Conservation (phyloP, 1,140 invertebrate genomes). For the Linepithema humile region DNA sequence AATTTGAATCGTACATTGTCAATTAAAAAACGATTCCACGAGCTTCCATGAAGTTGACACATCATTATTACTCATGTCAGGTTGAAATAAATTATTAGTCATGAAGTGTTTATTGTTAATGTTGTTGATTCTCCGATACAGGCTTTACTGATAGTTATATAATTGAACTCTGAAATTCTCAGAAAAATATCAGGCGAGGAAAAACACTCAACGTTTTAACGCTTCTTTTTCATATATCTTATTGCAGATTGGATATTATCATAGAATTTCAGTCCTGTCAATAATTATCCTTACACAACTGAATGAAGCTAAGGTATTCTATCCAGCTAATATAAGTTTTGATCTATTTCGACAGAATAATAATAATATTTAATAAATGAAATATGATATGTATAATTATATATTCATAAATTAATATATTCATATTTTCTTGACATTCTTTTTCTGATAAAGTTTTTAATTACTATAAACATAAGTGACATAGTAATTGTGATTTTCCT, state of each 20-base stretch:
- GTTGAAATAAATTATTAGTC: constrained; percentile 13
- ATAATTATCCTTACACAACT: background rate
- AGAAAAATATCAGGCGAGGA: constrained; percentile 13
- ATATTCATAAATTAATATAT: too few species aligned
- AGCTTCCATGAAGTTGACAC: constrained; percentile 13
- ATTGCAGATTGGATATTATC: background rate
- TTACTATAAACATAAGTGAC: too few species aligned
- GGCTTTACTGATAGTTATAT: background rate
- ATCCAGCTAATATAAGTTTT: too few species aligned
- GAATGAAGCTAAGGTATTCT: background rate
- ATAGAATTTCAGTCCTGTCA: background rate
- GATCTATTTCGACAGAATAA: too few species aligned
- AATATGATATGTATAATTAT: too few species aligned
- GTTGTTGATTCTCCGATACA: background rate
- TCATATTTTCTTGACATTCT: too few species aligned
- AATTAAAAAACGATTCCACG: background rate
- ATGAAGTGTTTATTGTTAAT: constrained; percentile 23
- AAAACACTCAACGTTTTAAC: constrained; percentile 3
- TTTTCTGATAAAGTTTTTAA: too few species aligned
- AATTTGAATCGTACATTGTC: background rate
- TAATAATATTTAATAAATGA: too few species aligned
- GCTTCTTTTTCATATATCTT: background rate
- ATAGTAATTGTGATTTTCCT: too few species aligned
- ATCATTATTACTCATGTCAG: background rate
- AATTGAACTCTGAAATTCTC: constrained; percentile 6